Base-by-base conservation (phyloP, 2,888 invertebrate genomes). In the Agrenia bidenticulata region DNA sequence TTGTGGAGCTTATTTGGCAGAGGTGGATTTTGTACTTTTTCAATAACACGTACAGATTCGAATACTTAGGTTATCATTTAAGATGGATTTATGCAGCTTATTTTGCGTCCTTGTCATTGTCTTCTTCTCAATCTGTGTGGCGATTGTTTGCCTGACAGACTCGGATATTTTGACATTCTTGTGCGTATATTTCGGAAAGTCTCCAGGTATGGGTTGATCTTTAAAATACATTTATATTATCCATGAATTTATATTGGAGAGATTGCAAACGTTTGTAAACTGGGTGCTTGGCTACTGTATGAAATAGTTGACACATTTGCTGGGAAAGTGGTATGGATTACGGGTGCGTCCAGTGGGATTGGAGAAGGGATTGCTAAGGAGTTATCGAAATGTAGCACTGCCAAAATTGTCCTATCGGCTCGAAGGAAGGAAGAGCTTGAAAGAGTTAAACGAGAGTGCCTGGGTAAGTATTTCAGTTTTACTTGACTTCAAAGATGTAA, bases 391-490 rank as follows among this genome's bases (percentile, higher is more conserved):
- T 81, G 82, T 77, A 87, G 2, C n/a, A 5, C 87, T 5, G 87
- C 86, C 1, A 86, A 86, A 78, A 78, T 91, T 49, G 84, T 87
- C 4, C 77, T 91, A 2, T 85, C 89, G 9, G 88, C 90, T 0
- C 82, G 90, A 58, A 83, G 88, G 66, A 79, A 81, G 74, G 78
- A 82, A 24, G 85, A 87, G 77, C 80, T 91, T 49, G 82, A 88
- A 67, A 79, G 83, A 75, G 89, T 91, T 1, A 88, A 88, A 78
- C 78, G 81, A 2, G 82, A 83, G 69, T 90, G 90, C 75, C 59
- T 66, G 41, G 66, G 66, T 66, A 60, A 26, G 26, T 49, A n/a
- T 45, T 32, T 19, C 13, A 17, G 19, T 32, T n/a, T n/a, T n/a
- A n/a, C n/a, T n/a, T n/a, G n/a, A n/a, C n/a, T n/a, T n/a, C n/a